Evolutionary conservation across 2,797 vertebrate genomes (phyloP).

Genomic region (Rhynchotus rufescens): DNA sequence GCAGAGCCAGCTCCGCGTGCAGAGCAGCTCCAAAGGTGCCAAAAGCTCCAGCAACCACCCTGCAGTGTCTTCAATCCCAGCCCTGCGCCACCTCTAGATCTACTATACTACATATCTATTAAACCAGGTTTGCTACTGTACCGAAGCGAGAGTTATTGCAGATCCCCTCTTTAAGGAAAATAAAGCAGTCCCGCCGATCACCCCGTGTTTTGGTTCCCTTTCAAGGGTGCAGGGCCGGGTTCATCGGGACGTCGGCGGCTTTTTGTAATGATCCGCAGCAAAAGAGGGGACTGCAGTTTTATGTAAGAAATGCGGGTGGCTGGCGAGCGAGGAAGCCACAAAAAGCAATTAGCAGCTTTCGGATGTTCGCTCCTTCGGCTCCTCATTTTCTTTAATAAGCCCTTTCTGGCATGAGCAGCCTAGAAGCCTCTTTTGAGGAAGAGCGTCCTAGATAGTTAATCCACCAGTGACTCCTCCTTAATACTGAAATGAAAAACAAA

Average conservation of each 20-base stretch:
- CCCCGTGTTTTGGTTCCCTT: background rate
- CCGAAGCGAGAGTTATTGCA: background rate
- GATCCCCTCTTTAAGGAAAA: background rate
- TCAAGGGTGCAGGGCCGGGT: rapidly evolving
- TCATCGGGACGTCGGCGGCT: background rate
- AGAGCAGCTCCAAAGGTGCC: background rate
- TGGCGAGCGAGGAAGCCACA: rapidly evolving
- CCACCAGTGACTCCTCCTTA: conserved; percentile 27
- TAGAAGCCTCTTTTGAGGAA: background rate
- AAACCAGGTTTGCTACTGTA: rapidly evolving
- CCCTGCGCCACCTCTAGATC: background rate
- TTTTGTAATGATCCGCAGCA: background rate
- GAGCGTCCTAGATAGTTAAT: conserved; percentile 46
- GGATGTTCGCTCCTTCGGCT: background rate
- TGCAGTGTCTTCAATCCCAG: background rate
- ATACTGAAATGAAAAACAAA: conserved; percentile 6
- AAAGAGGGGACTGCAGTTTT: rapidly evolving
- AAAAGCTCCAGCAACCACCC: background rate
- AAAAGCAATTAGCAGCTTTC: background rate
- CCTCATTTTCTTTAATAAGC: conserved; percentile 25
- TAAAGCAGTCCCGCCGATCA: background rate
- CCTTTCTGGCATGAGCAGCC: background rate
- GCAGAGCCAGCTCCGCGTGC: background rate
- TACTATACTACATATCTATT: rapidly evolving
- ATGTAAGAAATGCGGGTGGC: rapidly evolving